Base-by-base conservation (phyloP, 1,140 invertebrate species). In the Nasonia vitripennis region DNA sequence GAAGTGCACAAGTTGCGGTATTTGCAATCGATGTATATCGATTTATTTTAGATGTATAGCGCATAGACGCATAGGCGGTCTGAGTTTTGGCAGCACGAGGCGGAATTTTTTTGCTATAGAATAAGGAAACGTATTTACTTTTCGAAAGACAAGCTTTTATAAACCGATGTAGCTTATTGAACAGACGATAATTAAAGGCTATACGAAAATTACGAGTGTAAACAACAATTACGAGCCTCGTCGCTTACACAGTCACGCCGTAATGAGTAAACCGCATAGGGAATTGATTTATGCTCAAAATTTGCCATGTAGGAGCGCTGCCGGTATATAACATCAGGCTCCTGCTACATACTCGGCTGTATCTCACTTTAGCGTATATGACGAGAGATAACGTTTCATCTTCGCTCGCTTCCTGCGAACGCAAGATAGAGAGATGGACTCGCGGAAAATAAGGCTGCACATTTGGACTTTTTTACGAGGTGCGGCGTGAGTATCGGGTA, bases 281-380 rank as follows among this genome's bases (percentile, higher is more conserved):
- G 27, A n/a, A n/a, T 45, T 75, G 73, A 75, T 75, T 75, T 75
- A 75, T 75, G 73, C 20, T n/a, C 20, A 75, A 45, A 75, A 45
- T 75, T 41, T 20, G 20, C 12, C 73, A n/a, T 37, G 73, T 75
- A 37, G 31, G 73, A 37, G 34, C 37, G 31, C 20, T 41, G 34
- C n/a, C 27, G 70, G 10, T 34, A 27, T 27, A 27, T 27, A 71
- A 71, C 55, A n/a, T 62, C 55, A 9, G 55, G 20, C 17, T 55
- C 51, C 51, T 0, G 17, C 55, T 62, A 62, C 4, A 62, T 62
- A 12, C 48, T 12, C 11, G 12, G 17, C 55, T n/a, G 17, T 62
- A 5, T 71, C 11, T 11, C 23, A 71, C 11, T 71, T 70, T 62
- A 71, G 11, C 20, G 55, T 71, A 71, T 71, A 45, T 45, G 34